Evolutionary conservation across 2,888 invertebrate species (phyloP).

Genomic region (Andrena flavipes): DNA sequence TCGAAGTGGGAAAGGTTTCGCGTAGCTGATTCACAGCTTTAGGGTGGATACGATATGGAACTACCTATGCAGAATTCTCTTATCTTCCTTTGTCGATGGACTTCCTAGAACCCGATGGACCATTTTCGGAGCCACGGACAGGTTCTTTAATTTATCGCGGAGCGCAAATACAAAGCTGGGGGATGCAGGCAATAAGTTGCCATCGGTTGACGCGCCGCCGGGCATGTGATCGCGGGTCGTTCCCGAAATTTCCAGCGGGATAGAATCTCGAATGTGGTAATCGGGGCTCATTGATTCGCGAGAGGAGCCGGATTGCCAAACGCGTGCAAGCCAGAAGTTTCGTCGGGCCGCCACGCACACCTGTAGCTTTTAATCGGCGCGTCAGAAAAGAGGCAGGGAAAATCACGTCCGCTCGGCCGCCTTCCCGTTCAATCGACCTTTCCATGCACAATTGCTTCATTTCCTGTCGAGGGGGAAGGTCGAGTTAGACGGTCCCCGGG

Average conservation of each 20-base stretch:
- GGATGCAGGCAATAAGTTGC: conserved; percentile 33
- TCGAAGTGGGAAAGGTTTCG: too few species aligned
- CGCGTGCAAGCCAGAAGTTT: not conserved
- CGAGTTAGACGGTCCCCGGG: conserved; percentile 1
- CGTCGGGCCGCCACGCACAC: conserved; percentile 10
- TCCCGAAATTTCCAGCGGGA: conserved; percentile 21
- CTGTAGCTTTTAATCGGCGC: conserved; percentile 38
- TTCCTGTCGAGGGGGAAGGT: conserved; percentile 27
- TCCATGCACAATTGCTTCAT: conserved; percentile 55
- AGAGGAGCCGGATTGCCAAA: conserved; percentile 2
- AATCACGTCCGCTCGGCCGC: conserved; percentile 26
- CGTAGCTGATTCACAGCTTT: too few species aligned
- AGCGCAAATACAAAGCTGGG: conserved; percentile 19
- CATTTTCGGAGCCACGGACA: conserved; percentile 3
- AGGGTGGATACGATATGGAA: too few species aligned
- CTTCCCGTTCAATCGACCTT: conserved; percentile 29
- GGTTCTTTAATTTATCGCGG: conserved; percentile 32
- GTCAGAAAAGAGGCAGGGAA: conserved; percentile 18
- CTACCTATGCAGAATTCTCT: not conserved
- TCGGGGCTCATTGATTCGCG: conserved; percentile 12
- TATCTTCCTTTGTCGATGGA: not conserved
- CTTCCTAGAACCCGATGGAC: not conserved
- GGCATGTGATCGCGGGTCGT: conserved; percentile 17
- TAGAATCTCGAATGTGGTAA: conserved; percentile 6
- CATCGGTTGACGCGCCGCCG: not conserved